Base-by-base conservation (phyloP, 2,797 vertebrate species). In the Erpetoichthys calabaricus region DNA sequence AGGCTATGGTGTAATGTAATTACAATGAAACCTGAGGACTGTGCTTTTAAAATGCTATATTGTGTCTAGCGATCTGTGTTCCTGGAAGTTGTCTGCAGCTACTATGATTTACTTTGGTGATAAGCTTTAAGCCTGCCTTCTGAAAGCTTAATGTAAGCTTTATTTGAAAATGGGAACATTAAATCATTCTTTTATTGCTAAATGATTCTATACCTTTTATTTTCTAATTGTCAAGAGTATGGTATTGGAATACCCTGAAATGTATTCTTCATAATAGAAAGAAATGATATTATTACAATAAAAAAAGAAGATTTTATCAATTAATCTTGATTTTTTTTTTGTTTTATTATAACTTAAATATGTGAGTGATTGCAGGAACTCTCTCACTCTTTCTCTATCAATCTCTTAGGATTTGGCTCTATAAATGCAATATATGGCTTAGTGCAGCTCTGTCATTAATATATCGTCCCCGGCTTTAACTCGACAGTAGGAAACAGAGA, bases 141-240 rank as follows among this genome's bases (percentile, higher is more conserved):
- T 49, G 47, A 49, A 49, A 49, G 47, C 47, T 49, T 7, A 49
- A 49, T 49, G 47, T 49, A 49, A n/a, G 47, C n/a, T 49, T 49
- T 49, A 7, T 49, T 49, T 49, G 7, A 7, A 49, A 49, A 49
- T 49, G 47, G 7, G n/a, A n/a, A 49, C 47, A 49, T 49, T n/a
- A 49, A n/a, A n/a, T 49, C 25, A 49, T 49, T 7, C 7, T 49
- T 49, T 49, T 7, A 4, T 49, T 49, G 47, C 4, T 49, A 49
- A 49, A 49, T n/a, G 3, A 49, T 49, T 49, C 47, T 49, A n/a
- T 49, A n/a, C 9, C 5, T 47, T 47, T 49, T 49, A 7, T n/a
- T 49, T 7, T 49, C 7, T n/a, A 49, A 49, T n/a, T 49, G n/a
- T 7, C 47, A 49, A 7, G n/a, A 49, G 5, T 49, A 49, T n/a